A percentile compares a stretch with the other conserved stretches of the same genome.
Conservation (phyloP, 2,113 vertebrate genomes). For the Cepphus grylle region DNA sequence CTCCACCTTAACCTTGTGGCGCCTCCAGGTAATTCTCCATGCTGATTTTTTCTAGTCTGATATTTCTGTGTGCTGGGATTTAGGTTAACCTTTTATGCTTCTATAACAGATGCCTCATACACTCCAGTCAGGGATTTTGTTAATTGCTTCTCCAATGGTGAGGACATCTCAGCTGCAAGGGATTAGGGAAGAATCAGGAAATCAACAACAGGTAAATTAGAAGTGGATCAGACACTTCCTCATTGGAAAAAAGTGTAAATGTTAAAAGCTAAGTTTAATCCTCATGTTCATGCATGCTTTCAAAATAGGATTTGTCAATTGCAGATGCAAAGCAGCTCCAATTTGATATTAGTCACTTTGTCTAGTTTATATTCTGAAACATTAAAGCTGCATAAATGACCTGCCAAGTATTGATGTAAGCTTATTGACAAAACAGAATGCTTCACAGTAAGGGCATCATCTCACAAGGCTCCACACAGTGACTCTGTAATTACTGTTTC, state of each 20-base stretch:
- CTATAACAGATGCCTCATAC: conserved; percentile 51
- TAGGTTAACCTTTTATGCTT: conserved; percentile 70
- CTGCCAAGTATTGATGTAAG: conserved; percentile 72
- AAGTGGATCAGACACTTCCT: conserved; percentile 63
- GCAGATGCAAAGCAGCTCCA: conserved; percentile 65
- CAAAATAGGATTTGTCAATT: conserved; percentile 73
- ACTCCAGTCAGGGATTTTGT: conserved; percentile 56
- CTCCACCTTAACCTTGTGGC: conserved; percentile 34
- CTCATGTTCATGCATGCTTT: conserved; percentile 65
- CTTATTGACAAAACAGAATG: conserved; percentile 72
- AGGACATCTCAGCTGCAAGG: conserved; percentile 54
- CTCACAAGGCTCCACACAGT: conserved; percentile 21
- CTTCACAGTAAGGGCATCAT: conserved; percentile 60
- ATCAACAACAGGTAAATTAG: conserved; percentile 74
- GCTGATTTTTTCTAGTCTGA: conserved; percentile 53
- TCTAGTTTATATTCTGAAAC: conserved; percentile 67
- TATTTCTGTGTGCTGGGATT: conserved; percentile 58
- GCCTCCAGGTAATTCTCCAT: conserved; percentile 16
- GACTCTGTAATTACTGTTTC: conserved; percentile 59
- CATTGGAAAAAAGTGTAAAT: conserved; percentile 56
- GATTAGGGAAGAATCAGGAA: conserved; percentile 64
- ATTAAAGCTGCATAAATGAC: conserved; percentile 63
- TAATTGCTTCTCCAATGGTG: conserved; percentile 67
- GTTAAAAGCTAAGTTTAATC: conserved; percentile 69
- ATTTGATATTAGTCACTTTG: conserved; percentile 61